These are phyloP conservation scores for Carapus acus DNA, from an alignment of 2,797 vertebrate species.

Conservation along the genomic window DNA sequence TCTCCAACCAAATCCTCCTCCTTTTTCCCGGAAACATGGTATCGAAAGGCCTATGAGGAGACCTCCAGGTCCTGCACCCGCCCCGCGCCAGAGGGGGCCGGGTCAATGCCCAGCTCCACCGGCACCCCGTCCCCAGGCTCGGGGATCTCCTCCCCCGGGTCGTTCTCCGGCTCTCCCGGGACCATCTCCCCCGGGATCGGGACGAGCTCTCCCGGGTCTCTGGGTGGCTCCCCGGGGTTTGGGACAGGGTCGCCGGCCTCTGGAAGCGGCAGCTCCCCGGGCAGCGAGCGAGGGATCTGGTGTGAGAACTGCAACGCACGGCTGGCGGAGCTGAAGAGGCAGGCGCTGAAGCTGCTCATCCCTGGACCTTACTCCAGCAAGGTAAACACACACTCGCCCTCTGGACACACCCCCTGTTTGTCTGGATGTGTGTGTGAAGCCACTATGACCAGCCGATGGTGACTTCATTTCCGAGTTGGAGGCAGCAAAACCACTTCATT, in stretches of 20 bases:
- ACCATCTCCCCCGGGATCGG: constrained; percentile 90
- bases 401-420: background rate
- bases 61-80: constrained; percentile 75
- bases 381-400: constrained; percentile 68
- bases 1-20: constrained; percentile 89
- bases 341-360: constrained; percentile 88
- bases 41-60: constrained; percentile 89
- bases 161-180: constrained; percentile 87
- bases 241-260: constrained; percentile 92
- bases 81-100: constrained; percentile 89
- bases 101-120: constrained; percentile 89
- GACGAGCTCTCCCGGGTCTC: constrained; percentile 88
- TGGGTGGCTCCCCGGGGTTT: constrained; percentile 92
- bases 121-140: constrained; percentile 91
- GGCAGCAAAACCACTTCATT: constrained; percentile 32
- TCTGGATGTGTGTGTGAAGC: background rate
- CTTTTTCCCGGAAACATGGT: constrained; percentile 93
- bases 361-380: constrained; percentile 88
- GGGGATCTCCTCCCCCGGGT: constrained; percentile 92
- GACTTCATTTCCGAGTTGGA: background rate
- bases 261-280: constrained; percentile 91
- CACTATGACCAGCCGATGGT: background rate
- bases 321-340: constrained; percentile 91
- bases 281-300: constrained; percentile 90
- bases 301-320: constrained; percentile 93